These are phyloP conservation scores for Aspidapion aeneum DNA, from an alignment of 2,888 invertebrate genomes.

Conservation along the genomic window DNA sequence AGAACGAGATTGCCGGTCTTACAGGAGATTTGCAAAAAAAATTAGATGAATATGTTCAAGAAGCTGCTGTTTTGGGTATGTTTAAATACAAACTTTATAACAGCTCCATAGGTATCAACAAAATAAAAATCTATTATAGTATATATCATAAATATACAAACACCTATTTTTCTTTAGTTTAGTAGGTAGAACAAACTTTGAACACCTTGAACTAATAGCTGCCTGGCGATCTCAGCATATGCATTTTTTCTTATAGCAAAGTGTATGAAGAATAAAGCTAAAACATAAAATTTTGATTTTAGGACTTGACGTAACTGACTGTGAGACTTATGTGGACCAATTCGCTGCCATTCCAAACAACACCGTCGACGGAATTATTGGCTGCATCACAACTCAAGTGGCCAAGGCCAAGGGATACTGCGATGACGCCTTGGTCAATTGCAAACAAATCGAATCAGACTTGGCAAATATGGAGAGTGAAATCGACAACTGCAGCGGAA, in stretches of 20 bases:
- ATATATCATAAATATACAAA: too few relatives aligned
- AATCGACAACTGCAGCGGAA: constrained; percentile 21
- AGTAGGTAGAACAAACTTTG: too few relatives aligned
- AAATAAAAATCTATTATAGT: too few relatives aligned
- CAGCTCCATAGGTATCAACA: too few relatives aligned
- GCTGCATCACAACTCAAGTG: constrained; percentile 18
- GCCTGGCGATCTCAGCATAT: too few relatives aligned
- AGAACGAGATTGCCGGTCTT: constrained; percentile 12
- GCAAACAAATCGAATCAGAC: constrained; percentile 16
- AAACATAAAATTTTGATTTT: too few relatives aligned
- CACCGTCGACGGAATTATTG: constrained; percentile 10
- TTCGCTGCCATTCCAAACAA: constrained; percentile 16
- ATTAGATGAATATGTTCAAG: constrained; percentile 16
- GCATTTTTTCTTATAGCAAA: too few relatives aligned
- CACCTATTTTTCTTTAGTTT: too few relatives aligned
- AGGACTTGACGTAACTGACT: too few relatives aligned
- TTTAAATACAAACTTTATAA: too few relatives aligned
- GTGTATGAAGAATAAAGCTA: too few relatives aligned
- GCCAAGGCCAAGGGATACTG: constrained; percentile 15
- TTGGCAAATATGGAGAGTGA: constrained; percentile 14
- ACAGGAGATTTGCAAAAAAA: constrained; percentile 16
- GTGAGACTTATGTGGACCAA: constrained; percentile 13
- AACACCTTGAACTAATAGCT: too few relatives aligned
- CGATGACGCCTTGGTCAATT: constrained; percentile 16
- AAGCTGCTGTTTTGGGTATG: constrained; percentile 5